Evolutionary conservation across 2,888 invertebrate genomes (phyloP).

Genomic region (Autographa pulchrina): DNA sequence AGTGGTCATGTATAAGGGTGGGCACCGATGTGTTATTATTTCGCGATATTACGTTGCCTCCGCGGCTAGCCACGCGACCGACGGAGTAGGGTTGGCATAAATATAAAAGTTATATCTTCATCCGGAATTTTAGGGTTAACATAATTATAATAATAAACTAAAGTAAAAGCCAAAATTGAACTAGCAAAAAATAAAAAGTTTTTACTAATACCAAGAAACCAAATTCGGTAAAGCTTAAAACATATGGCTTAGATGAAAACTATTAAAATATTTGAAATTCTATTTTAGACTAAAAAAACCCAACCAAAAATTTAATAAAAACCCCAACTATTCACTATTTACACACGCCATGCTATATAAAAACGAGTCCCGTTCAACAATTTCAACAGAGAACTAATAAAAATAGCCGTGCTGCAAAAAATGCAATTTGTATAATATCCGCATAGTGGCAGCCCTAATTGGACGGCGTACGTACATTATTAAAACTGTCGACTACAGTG

Average conservation of each 20-base stretch:
- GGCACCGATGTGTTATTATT: slow-evolving; percentile 69
- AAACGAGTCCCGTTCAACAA: slow-evolving; percentile 42
- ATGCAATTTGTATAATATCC: slow-evolving; percentile 51
- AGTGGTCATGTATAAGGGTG: slow-evolving; percentile 54
- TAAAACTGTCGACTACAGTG: slow-evolving; percentile 66
- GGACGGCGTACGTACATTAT: slow-evolving; percentile 61
- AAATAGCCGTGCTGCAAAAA: slow-evolving; percentile 50
- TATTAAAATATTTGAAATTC: no score
- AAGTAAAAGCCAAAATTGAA: no score
- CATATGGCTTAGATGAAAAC: no score
- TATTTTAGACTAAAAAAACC: no score
- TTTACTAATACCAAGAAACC: background rate
- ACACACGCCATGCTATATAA: slow-evolving; percentile 41
- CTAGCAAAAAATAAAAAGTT: background rate
- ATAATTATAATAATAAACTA: background rate
- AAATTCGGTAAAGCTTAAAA: no score
- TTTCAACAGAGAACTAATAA: slow-evolving; percentile 49
- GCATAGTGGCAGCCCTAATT: slow-evolving; percentile 56
- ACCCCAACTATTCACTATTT: slow-evolving; percentile 21
- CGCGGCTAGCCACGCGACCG: slow-evolving; percentile 55
- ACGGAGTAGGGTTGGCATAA: slow-evolving; percentile 40
- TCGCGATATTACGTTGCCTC: slow-evolving; percentile 56
- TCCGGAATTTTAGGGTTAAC: background rate
- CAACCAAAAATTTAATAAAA: slow-evolving; percentile 14
- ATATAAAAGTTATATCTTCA: background rate